phyloP scores from a whole-genome alignment of 2,797 vertebrate species.

The Myioborus melanocephalus region DNA sequence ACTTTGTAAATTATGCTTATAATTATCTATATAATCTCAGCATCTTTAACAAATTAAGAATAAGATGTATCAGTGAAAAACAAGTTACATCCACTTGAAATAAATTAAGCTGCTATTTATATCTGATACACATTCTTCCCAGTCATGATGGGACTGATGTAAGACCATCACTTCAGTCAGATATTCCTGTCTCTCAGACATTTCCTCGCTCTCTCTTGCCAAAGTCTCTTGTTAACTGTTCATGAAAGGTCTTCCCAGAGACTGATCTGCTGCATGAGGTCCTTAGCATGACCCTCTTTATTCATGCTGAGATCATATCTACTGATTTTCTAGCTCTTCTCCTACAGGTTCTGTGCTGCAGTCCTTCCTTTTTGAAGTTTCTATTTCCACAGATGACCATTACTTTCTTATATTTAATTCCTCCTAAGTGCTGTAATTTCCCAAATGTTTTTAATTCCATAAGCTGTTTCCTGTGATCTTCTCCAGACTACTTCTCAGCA shows the following conservation, averaged over 20 bases:
- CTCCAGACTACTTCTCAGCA: constrained; percentile 54
- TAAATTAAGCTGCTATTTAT: constrained; percentile 32
- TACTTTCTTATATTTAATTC: constrained; percentile 59
- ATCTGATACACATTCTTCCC: constrained; percentile 4
- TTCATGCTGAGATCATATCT: constrained; percentile 29
- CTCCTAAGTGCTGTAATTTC: constrained; percentile 52
- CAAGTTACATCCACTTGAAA: constrained; percentile 7
- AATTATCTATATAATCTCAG: background rate
- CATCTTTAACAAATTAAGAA: constrained; percentile 37
- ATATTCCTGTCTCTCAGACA: background rate
- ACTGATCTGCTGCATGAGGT: background rate
- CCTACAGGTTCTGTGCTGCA: constrained; percentile 30
- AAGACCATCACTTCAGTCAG: constrained; percentile 29
- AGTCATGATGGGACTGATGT: background rate
- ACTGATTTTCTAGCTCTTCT: constrained; percentile 32
- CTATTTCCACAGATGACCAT: constrained; percentile 46
- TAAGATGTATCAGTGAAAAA: background rate
- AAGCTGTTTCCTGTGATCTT: constrained; percentile 59
- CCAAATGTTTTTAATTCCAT: constrained; percentile 64
- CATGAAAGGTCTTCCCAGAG: constrained; percentile 17
- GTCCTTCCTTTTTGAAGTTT: constrained; percentile 43
- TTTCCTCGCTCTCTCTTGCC: constrained; percentile 9
- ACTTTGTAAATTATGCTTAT: background rate
- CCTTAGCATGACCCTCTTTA: background rate
- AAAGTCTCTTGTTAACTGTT: constrained; percentile 36